A percentile compares a stretch with the other conserved stretches of the same genome.
Conservation (phyloP, 1,140 invertebrate species). For the Micrasema longulum region DNA sequence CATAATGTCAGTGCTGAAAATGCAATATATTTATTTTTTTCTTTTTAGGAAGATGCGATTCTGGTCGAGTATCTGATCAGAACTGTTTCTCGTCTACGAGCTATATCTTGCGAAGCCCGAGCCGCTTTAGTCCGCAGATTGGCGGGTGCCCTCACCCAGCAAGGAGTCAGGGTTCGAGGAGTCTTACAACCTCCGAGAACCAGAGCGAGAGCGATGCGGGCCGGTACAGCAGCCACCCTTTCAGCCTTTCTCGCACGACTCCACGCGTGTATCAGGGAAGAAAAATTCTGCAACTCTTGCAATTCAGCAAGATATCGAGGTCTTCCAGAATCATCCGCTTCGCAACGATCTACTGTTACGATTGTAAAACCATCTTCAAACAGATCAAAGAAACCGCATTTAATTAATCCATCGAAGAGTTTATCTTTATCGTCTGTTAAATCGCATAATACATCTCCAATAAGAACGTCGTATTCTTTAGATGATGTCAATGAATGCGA, state of each 20-base stretch:
- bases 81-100: slow-evolving; percentile 76
- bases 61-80: slow-evolving; percentile 80
- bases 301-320: background rate
- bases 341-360: slow-evolving; percentile 16
- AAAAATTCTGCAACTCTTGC: slow-evolving; percentile 7
- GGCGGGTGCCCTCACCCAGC: slow-evolving; percentile 75
- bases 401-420: slow-evolving; percentile 4
- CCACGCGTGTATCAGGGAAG: slow-evolving; percentile 2
- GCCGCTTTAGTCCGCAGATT: slow-evolving; percentile 73
- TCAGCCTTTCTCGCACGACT: slow-evolving; percentile 56
- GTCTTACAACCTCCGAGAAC: slow-evolving; percentile 65
- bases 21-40: no score
- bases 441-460: slow-evolving; percentile 1
- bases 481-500: slow-evolving; percentile 8
- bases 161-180: slow-evolving; percentile 70
- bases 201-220: slow-evolving; percentile 23
- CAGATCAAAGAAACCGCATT: background rate
- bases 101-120: slow-evolving; percentile 69
- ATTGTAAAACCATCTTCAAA: slow-evolving; percentile 22
- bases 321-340: background rate
- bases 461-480: slow-evolving; percentile 13
- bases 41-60: slow-evolving; percentile 72
- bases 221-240: slow-evolving; percentile 44
- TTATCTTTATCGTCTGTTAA: slow-evolving; percentile 13
- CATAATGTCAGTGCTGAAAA: no score